Evolutionary conservation across 2,797 vertebrate genomes (phyloP).

Genomic region (Remorina albescens): DNA sequence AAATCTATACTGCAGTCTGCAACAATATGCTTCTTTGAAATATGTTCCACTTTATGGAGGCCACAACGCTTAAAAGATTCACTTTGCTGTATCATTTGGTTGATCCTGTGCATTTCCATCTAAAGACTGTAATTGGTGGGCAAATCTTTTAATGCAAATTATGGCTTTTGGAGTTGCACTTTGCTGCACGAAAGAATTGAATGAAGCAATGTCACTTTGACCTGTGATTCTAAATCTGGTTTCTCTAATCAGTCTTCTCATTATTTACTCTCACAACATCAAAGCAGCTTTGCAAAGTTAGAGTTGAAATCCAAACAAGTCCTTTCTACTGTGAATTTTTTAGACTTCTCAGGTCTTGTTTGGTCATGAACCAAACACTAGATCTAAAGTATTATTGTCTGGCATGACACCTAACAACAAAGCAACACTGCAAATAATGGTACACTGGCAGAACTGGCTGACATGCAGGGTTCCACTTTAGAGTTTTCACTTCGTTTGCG

Average conservation of each 20-base stretch:
- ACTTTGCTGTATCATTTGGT: not conserved
- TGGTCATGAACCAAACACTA: conserved; percentile 17
- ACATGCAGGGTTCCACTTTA: conserved; percentile 66
- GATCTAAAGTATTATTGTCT: conserved; percentile 10
- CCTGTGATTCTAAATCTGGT: conserved; percentile 33
- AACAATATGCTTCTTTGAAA: conserved; percentile 4
- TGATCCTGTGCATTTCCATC: conserved; percentile 1
- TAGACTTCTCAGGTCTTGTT: conserved; percentile 10
- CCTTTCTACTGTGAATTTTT: not conserved
- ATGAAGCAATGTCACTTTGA: conserved; percentile 34
- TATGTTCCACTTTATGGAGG: not conserved
- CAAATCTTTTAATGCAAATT: conserved; percentile 33
- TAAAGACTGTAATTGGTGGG: conserved; percentile 35
- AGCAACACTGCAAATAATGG: conserved; percentile 50
- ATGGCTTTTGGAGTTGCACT: conserved; percentile 14
- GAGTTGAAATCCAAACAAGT: conserved; percentile 20
- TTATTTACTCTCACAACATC: conserved; percentile 27
- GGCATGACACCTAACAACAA: conserved; percentile 49
- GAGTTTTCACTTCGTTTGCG: conserved; percentile 54
- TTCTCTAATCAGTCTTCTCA: conserved; percentile 29
- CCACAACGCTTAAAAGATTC: conserved; percentile 5
- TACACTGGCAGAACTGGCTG: conserved; percentile 46
- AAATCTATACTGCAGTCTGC: not conserved
- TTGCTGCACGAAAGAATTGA: conserved; percentile 19
- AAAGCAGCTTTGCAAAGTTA: conserved; percentile 31